These are phyloP conservation scores for Drosophila sechellia DNA, from an alignment of 1,140 invertebrate species.

Conservation along the genomic window DNA sequence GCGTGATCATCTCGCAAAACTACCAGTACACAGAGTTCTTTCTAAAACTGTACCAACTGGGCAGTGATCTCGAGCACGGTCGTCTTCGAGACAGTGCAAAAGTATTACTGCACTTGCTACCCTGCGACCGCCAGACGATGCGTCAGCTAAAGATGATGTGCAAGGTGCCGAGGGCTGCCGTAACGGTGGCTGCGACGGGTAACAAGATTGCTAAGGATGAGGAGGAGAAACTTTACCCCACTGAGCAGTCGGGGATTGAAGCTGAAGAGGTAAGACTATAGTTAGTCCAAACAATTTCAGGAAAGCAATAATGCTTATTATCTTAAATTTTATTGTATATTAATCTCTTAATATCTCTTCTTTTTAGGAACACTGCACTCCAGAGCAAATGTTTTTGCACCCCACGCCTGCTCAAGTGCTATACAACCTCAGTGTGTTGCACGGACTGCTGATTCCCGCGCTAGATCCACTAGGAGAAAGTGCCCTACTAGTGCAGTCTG, in stretches of 20 bases:
- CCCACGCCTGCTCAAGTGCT: slow-evolving; percentile 91
- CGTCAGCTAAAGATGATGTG: slow-evolving; percentile 88
- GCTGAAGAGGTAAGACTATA: slow-evolving; percentile 19
- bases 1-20: slow-evolving; percentile 93
- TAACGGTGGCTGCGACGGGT: neutral
- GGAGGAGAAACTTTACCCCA: slow-evolving; percentile 25
- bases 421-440: slow-evolving; percentile 92
- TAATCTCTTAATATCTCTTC: neutral
- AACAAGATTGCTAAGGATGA: slow-evolving; percentile 59
- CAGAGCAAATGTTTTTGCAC: slow-evolving; percentile 91
- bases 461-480: slow-evolving; percentile 92
- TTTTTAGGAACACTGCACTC: slow-evolving; percentile 85
- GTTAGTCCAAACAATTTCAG: neutral
- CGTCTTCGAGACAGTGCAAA: slow-evolving; percentile 94
- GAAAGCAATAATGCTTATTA: neutral
- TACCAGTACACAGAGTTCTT: slow-evolving; percentile 94
- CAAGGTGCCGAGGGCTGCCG: slow-evolving; percentile 58
- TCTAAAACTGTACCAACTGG: slow-evolving; percentile 95
- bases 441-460: slow-evolving; percentile 96
- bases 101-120: slow-evolving; percentile 94
- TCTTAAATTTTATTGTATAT: neutral
- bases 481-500: slow-evolving; percentile 94
- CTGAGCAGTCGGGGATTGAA: slow-evolving; percentile 35
- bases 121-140: slow-evolving; percentile 92
- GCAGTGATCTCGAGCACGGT: slow-evolving; percentile 91